Conservation (phyloP, 2,113 vertebrate genomes). For the Semnornis frantzii region DNA sequence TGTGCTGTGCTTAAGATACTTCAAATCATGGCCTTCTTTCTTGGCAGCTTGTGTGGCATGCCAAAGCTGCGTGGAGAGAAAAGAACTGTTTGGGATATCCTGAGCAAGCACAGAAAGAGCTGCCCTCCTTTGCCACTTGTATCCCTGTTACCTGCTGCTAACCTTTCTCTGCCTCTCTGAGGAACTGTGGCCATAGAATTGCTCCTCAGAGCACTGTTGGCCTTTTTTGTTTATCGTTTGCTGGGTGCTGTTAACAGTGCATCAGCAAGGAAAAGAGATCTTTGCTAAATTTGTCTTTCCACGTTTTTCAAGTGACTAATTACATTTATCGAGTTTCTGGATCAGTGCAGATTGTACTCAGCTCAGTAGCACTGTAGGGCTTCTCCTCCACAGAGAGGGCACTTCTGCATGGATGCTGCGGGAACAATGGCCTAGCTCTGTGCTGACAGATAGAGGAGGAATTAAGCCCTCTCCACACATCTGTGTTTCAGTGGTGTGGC, state of each 20-base stretch:
- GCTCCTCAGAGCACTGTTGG: neutral
- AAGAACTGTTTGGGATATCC: neutral
- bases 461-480: constrained; percentile 5
- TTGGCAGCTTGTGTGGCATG: neutral
- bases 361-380: neutral
- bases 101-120: neutral
- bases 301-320: constrained; percentile 26
- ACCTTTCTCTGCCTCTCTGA: neutral
- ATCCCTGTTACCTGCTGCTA: neutral
- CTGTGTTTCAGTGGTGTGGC: neutral
- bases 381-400: neutral
- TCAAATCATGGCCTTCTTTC: neutral
- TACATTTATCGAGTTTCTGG: constrained; percentile 22
- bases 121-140: neutral
- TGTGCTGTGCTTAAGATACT: neutral
- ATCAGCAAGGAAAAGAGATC: neutral
- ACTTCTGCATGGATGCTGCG: neutral
- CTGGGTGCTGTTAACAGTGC: neutral
- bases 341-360: constrained; percentile 2
- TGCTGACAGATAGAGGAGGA: neutral
- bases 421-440: neutral
- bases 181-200: neutral
- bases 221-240: neutral
- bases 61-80: neutral
- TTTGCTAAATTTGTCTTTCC: neutral